Evolutionary conservation across 2,888 invertebrate species (phyloP).

Genomic region (Mimas tiliae): DNA sequence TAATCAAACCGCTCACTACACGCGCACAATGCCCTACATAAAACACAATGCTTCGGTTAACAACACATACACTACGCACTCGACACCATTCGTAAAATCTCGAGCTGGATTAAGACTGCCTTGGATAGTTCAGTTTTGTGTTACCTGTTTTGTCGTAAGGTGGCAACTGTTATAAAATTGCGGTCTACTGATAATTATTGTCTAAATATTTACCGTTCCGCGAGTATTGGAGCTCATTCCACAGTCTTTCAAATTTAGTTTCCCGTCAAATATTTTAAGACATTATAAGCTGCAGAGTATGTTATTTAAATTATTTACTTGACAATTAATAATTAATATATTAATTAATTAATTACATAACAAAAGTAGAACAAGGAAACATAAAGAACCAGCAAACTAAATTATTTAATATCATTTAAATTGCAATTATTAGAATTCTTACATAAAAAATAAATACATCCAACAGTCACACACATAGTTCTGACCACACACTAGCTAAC

Average conservation of each 20-base stretch:
- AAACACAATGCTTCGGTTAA: conserved; percentile 33
- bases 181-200: conserved; percentile 76
- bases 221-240: conserved; percentile 60
- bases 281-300: conserved; percentile 29
- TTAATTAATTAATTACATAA: no score
- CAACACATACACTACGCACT: conserved; percentile 48
- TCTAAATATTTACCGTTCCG: conserved; percentile 76
- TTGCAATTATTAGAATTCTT: no score
- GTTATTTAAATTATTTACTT: no score
- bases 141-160: conserved; percentile 39
- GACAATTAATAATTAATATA: no score
- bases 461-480: no score
- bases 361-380: no score
- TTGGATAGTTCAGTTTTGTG: conserved; percentile 38
- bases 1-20: conserved; percentile 65
- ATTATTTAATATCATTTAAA: no score
- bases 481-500: no score
- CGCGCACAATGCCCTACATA: conserved; percentile 38
- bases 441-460: no score
- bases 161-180: conserved; percentile 61
- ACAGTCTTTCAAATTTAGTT: conserved; percentile 54
- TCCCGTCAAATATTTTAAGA: conserved; percentile 40
- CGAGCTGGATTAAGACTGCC: conserved; percentile 37
- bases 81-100: conserved; percentile 18
- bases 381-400: no score